These are phyloP conservation scores for Rhogogaster chlorosoma DNA, from an alignment of 2,888 invertebrate genomes.

Conservation along the genomic window DNA sequence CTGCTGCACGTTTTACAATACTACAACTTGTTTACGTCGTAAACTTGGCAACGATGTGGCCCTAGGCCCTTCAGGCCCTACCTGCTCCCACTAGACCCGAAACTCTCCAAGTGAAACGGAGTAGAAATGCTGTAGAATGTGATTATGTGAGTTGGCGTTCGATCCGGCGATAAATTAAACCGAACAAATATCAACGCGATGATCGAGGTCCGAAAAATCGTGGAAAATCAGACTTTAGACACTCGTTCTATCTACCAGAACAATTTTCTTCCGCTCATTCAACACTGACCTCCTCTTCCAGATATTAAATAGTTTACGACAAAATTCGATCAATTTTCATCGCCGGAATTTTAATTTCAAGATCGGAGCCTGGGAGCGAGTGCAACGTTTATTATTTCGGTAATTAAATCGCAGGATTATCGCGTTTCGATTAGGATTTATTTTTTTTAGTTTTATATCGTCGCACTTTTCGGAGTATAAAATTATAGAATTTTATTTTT, in stretches of 20 bases:
- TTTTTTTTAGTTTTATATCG: background rate
- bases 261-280: too few relatives aligned
- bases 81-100: background rate
- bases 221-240: background rate
- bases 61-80: conserved; percentile 21
- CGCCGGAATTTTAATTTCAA: too few relatives aligned
- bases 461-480: background rate
- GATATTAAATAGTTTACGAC: too few relatives aligned
- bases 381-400: background rate
- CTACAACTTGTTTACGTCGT: background rate
- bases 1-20: background rate
- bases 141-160: background rate
- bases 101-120: background rate
- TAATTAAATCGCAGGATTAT: background rate
- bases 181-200: background rate
- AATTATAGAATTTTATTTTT: background rate
- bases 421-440: background rate
- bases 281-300: too few relatives aligned
- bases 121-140: background rate
- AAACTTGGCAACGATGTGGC: conserved; percentile 24
- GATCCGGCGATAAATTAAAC: background rate
- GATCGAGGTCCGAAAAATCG: too few relatives aligned
- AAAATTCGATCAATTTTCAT: too few relatives aligned
- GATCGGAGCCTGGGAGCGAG: too few relatives aligned
- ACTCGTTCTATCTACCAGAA: too few relatives aligned